A percentile compares a stretch with the other conserved stretches of the same genome.
Evolutionary conservation across 2,888 invertebrate genomes (phyloP).

Genomic region (Aphodius granarius): DNA sequence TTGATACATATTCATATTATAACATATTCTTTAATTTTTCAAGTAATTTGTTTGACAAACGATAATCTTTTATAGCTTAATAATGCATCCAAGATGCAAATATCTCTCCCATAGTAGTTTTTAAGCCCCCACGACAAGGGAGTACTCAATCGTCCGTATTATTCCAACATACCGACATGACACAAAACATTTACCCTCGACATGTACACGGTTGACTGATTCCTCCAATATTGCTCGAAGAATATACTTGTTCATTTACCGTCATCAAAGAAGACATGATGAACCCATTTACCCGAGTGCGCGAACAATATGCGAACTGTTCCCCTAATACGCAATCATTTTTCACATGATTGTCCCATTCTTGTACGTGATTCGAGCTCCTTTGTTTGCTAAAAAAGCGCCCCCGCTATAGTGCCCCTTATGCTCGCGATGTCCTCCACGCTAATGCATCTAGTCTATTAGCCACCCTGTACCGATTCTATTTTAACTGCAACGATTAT

Average conservation of each 20-base stretch:
- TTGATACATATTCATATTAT: no score
- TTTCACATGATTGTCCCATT: neutral
- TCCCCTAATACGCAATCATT: neutral
- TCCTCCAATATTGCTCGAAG: neutral
- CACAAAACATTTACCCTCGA: neutral
- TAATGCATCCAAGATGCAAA: no score
- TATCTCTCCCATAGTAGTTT: no score
- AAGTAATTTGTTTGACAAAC: no score
- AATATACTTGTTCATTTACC: neutral
- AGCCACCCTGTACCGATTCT: neutral
- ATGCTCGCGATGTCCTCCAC: neutral
- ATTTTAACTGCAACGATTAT: neutral
- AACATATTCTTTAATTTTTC: no score
- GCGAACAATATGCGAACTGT: neutral
- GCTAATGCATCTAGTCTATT: neutral
- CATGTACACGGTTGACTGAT: neutral
- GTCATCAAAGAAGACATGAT: neutral
- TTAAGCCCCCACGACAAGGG: no score
- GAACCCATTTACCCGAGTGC: neutral
- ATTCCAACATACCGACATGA: neutral
- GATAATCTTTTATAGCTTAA: no score
- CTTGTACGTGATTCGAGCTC: neutral
- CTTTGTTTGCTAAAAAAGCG: neutral
- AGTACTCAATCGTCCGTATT: neutral
- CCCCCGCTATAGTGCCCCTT: neutral